Evolutionary conservation across 2,888 invertebrate species (phyloP), one percentile per base, ranked within the genome.

Genomic region (Ganaspis brasiliensis): DNA sequence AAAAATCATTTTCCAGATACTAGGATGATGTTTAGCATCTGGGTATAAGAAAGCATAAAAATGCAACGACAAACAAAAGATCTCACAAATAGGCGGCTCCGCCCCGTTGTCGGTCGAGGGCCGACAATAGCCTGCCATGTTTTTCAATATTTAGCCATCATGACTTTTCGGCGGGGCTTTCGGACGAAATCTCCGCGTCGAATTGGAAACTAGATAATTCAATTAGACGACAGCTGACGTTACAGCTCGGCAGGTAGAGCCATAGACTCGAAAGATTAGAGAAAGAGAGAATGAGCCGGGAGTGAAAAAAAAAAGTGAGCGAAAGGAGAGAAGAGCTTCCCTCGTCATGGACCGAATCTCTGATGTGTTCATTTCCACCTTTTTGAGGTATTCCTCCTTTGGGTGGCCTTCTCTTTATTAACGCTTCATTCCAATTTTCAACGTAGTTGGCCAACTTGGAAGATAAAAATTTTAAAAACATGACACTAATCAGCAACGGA

Each of bases 111-210:
- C 83, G 82, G 84, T 83, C 82, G 79, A 84, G 81, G 84, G 80
- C 83, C 87, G 86, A 91, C 90, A 90, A 91, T 89, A 84, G 81
- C 84, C 82, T 87, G 90, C 87, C 90, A 89, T 91, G 91, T 91
- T 91, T 90, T 89, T 91, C 91, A 91, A 91, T 91, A 91, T 91
- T 91, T 89, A 91, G 90, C 89, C 91, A 89, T 91, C 91, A 89
- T 89, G 91, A 90, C 90, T 91, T 90, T 89, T 89, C 88, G 90
- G 86, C 89, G 89, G 85, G 83, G 84, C 84, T 86, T 86, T 87
- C 83, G 87, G 75, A 75, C 85, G 81, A 89, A 91, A 91, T 91
- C 91, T 90, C 91, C 91, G 91, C 86, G 88, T 89, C 91, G 90
- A 91, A 91, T 91, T 88, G 90, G 86, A 88, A 91, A 91, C 91